These are phyloP conservation scores for Sandelia bainsii DNA, from an alignment of 2,797 vertebrate genomes.

Conservation along the genomic window DNA sequence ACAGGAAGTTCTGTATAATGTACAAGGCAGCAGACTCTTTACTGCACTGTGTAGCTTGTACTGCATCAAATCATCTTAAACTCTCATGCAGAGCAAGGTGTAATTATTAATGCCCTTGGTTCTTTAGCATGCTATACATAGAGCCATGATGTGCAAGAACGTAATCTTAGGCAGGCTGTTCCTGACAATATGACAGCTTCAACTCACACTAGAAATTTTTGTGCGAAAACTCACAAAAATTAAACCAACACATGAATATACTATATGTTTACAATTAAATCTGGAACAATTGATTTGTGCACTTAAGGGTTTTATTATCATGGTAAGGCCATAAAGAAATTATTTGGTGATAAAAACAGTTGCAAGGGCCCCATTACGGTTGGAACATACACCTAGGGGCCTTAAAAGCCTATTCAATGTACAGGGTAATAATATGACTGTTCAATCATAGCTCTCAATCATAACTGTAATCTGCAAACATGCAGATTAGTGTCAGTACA, in stretches of 20 bases:
- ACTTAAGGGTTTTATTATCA: background rate
- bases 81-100: background rate
- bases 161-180: background rate
- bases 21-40: background rate
- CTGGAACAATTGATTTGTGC: background rate
- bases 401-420: constrained; percentile 5
- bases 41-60: background rate
- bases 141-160: background rate
- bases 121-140: constrained; percentile 11
- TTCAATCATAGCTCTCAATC: constrained; percentile 16
- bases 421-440: constrained; percentile 15
- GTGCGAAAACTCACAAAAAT: constrained; percentile 2
- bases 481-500: constrained; percentile 26
- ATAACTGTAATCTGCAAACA: constrained; percentile 4
- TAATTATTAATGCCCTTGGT: background rate
- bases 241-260: background rate
- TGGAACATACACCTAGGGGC: background rate
- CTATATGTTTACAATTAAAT: background rate
- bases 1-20: constrained; percentile 18
- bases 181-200: background rate
- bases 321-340: background rate
- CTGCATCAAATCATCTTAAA: background rate
- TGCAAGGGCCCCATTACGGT: background rate
- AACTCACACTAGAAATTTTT: background rate
- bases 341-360: background rate